Conservation (phyloP, 2,888 invertebrate species). For the Candidula unifasciata region DNA sequence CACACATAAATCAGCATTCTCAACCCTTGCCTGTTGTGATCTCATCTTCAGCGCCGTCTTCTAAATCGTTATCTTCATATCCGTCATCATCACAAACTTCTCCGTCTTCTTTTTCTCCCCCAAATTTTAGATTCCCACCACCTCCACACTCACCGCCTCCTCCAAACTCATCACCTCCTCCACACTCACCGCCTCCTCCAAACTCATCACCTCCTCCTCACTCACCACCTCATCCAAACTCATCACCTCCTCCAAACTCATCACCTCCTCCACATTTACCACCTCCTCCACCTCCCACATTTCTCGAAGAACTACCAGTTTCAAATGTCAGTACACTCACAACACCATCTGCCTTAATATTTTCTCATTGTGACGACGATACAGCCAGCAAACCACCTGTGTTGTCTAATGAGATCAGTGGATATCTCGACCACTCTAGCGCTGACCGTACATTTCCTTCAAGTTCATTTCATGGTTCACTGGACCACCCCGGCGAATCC, state of each 20-base stretch:
- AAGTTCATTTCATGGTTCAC: neutral
- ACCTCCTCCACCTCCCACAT: slow-evolving; percentile 3
- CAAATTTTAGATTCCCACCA: neutral
- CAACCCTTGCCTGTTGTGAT: slow-evolving; percentile 17
- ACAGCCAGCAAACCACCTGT: slow-evolving; percentile 26
- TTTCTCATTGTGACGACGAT: neutral
- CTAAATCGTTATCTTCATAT: neutral
- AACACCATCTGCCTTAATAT: slow-evolving; percentile 15
- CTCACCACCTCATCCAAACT: neutral
- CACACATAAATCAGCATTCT: slow-evolving; percentile 2
- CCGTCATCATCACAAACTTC: neutral
- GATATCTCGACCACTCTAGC: slow-evolving; percentile 42
- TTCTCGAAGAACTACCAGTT: neutral
- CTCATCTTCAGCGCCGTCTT: too few relatives aligned
- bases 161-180: slow-evolving; percentile 33
- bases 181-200: neutral
- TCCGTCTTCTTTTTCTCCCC: neutral
- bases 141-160: slow-evolving; percentile 2
- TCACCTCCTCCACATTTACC: slow-evolving; percentile 2
- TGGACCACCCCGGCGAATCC: neutral
- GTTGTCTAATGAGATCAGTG: slow-evolving; percentile 44
- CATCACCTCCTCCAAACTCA: neutral
- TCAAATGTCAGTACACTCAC: slow-evolving; percentile 5
- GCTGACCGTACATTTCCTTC: neutral
- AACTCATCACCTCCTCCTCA: neutral